Evolutionary conservation across 2,113 vertebrate species (phyloP).

Genomic region (Passerina amoena): DNA sequence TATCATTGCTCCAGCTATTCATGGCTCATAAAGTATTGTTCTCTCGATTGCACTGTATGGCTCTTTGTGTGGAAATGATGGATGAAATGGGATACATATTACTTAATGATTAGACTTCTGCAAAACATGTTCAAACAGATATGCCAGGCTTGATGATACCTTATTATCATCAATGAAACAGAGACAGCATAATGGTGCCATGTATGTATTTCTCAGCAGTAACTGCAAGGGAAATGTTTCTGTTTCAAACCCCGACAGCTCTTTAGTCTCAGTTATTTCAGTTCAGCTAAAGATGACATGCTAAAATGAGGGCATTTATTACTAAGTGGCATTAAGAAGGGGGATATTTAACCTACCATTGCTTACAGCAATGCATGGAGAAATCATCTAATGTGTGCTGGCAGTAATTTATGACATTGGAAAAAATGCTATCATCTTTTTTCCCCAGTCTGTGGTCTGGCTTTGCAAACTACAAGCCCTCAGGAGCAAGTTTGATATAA

Average conservation of each 20-base stretch:
- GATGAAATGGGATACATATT: constrained; percentile 29
- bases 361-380: constrained; percentile 58
- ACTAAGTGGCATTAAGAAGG: constrained; percentile 59
- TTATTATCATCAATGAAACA: constrained; percentile 49
- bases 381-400: constrained; percentile 57
- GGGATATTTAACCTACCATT: constrained; percentile 62
- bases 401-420: constrained; percentile 68
- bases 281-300: constrained; percentile 49
- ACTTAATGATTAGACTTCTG: constrained; percentile 48
- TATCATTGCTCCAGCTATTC: constrained; percentile 26
- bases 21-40: constrained; percentile 41
- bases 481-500: constrained; percentile 64
- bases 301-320: constrained; percentile 63
- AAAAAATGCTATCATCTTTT: constrained; percentile 47
- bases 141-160: constrained; percentile 32
- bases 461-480: constrained; percentile 58
- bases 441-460: constrained; percentile 36
- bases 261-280: constrained; percentile 48
- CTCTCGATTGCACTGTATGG: neutral
- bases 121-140: constrained; percentile 61
- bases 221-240: constrained; percentile 34
- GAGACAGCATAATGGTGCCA: neutral
- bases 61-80: constrained; percentile 39
- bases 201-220: constrained; percentile 21
- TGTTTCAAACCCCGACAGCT: constrained; percentile 18